Base-by-base conservation (phyloP, 2,888 invertebrate genomes). In the Oscheius onirici region DNA sequence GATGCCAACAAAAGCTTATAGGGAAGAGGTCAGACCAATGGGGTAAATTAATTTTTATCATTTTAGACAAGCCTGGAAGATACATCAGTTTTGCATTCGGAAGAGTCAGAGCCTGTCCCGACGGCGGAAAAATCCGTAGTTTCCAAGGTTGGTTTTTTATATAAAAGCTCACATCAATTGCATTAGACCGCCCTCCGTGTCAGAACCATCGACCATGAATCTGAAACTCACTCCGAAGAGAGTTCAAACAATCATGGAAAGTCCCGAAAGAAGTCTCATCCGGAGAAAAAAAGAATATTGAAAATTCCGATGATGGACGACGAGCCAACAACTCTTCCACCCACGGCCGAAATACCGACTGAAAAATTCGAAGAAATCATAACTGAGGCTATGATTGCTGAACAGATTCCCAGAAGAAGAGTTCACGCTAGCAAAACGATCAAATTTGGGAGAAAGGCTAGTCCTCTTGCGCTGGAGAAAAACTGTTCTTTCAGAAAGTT, bases 401-500 rank as follows among this genome's bases (percentile, higher is more conserved):
- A 58, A 58, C 34, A 34, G 43, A n/a, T 41, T 17, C 22, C 17
- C 26, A 46, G 49, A n/a, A 46, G 49, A 49, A 24, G 63, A n/a
- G 51, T 49, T 13, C 63, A 63, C 17, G 63, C 63, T 10, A 63
- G 63, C 49, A 63, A 63, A n/a, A 63, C 63, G 8, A n/a, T 63
- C 17, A 24, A 63, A n/a, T 26, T 63, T 26, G 63, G 63, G 15
- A 10, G 58, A 41, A 58, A 58, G 58, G 58, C 28, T 26, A 5
- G 26, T 51, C 10, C 15, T 34, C n/a, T 57, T 3, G 57, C 5
- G 22, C 28, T 13, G 20, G 15, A 61, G 11, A 34, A 17, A 41
- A 34, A n/a, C 34, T n/a, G n/a, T n/a, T n/a, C n/a, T n/a, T n/a
- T n/a, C n/a, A n/a, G n/a, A n/a, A 49, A 49, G 20, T 49, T 10